phyloP scores from a whole-genome alignment of 2,113 vertebrate genomes.

The Progne subis region DNA sequence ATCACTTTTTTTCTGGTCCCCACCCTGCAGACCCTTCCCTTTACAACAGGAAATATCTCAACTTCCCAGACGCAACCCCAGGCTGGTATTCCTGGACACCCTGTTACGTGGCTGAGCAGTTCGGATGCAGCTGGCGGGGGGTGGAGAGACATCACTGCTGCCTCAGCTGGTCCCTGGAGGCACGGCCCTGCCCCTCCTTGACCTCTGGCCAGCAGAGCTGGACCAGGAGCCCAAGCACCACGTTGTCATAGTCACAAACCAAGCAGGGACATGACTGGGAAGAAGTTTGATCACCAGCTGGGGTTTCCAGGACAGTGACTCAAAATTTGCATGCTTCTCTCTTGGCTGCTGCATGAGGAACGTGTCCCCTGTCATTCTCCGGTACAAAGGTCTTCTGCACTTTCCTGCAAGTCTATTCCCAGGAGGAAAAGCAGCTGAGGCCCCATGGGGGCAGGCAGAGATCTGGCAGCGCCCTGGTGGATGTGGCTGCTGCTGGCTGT shows the following conservation, averaged over 20 bases:
- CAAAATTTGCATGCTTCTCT: background rate
- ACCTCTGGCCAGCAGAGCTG: fast-evolving
- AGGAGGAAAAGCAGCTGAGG: background rate
- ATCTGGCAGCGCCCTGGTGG: background rate
- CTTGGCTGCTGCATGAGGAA: background rate
- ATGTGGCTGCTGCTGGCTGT: background rate
- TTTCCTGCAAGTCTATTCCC: background rate
- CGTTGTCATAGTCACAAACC: fast-evolving
- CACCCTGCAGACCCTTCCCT: background rate
- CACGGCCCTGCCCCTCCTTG: fast-evolving
- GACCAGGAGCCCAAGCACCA: fast-evolving
- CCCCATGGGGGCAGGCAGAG: background rate
- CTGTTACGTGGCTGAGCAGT: fast-evolving
- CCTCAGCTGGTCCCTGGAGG: background rate
- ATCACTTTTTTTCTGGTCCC: background rate
- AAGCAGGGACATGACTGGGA: background rate
- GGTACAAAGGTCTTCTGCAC: fast-evolving
- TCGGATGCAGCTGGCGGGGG: background rate
- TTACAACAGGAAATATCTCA: background rate
- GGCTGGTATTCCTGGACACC: background rate
- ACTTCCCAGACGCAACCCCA: fast-evolving
- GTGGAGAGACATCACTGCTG: fast-evolving
- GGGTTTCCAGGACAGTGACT: background rate
- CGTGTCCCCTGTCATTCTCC: fast-evolving
- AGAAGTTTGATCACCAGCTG: background rate